Evolutionary conservation across 2,888 invertebrate genomes (phyloP), one percentile per base, ranked within the genome.

Genomic region (Syritta pipiens): DNA sequence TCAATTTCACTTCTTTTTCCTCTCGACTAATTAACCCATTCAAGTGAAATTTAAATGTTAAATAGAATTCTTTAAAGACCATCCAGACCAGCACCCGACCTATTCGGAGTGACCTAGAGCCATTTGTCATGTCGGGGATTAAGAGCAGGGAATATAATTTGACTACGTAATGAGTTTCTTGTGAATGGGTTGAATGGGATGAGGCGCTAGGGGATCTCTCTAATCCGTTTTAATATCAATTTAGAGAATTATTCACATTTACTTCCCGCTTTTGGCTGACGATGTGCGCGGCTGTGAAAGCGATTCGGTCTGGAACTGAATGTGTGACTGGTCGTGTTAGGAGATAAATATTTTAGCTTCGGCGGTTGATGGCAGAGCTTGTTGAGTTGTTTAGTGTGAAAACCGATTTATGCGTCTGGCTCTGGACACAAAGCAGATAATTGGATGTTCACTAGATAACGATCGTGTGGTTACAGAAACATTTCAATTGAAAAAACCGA

Each of bases 151-250:
- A 10, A n/a, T 20, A 22, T n/a, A 10, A 4, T 19, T 7, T 0
- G 3, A 17, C 4, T 7, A 9, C 9, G 17, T 2, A 40, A 6
- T 30, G 12, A 44, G 24, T 44, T 24, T 10, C 51, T 19, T 68
- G 40, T 68, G 57, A 68, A 59, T 42, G 22, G 42, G 30, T 49
- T 24, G 24, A 68, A 48, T 49, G 32, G 12, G 19, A 30, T 3
- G 9, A 30, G 49, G 49, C 51, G 42, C 12, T 51, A 20, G 53
- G 26, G 12, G 12, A 35, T 28, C 30, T n/a, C 14, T 5, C 35
- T 46, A 46, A n/a, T 20, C 35, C 35, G 20, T 32, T 48, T 30
- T 7, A 62, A 48, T 48, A 48, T 9, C 28, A 40, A 30, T 44
- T 40, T 32, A 10, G 32, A 10, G 44, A 53, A 44, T 28, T 65